phyloP scores from a whole-genome alignment of 1,140 invertebrate genomes.

The Lethrus apterus region DNA sequence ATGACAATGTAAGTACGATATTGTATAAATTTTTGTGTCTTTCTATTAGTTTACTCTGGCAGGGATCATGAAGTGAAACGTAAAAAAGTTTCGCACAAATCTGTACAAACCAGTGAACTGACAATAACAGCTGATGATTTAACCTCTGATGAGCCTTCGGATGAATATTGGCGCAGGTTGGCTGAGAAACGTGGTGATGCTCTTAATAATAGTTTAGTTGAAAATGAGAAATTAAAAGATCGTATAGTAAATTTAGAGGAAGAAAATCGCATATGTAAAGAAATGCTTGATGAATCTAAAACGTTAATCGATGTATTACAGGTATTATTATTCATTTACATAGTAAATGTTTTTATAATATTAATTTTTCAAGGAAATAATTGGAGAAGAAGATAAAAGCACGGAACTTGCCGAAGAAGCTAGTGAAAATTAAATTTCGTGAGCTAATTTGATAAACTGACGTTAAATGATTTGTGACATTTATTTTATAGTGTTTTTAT shows the following conservation, averaged over 20 bases:
- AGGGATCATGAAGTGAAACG: slow-evolving; percentile 24
- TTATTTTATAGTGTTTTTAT: too few relatives aligned
- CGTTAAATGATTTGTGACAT: too few relatives aligned
- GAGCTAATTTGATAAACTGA: too few relatives aligned
- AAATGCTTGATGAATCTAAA: slow-evolving; percentile 60
- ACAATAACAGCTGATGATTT: slow-evolving; percentile 52
- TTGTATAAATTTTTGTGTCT: neutral
- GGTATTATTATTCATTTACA: slow-evolving; percentile 39
- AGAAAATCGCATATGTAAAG: slow-evolving; percentile 54
- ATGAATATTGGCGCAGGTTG: slow-evolving; percentile 60
- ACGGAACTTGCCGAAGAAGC: slow-evolving; percentile 8
- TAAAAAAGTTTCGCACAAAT: slow-evolving; percentile 44
- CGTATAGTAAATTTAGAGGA: slow-evolving; percentile 51
- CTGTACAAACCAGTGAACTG: slow-evolving; percentile 48
- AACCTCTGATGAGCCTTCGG: slow-evolving; percentile 54
- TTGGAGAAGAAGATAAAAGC: slow-evolving; percentile 9
- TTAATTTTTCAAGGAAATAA: slow-evolving; percentile 12
- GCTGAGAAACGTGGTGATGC: slow-evolving; percentile 57
- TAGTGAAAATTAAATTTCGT: neutral
- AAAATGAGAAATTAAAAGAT: slow-evolving; percentile 52
- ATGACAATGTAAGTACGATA: slow-evolving; percentile 25
- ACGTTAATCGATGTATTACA: slow-evolving; percentile 58
- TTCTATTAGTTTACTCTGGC: neutral
- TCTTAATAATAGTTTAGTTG: slow-evolving; percentile 55
- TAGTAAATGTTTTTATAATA: slow-evolving; percentile 1